These are phyloP conservation scores for Naja naja DNA, from an alignment of 2,113 vertebrate species.

Conservation along the genomic window DNA sequence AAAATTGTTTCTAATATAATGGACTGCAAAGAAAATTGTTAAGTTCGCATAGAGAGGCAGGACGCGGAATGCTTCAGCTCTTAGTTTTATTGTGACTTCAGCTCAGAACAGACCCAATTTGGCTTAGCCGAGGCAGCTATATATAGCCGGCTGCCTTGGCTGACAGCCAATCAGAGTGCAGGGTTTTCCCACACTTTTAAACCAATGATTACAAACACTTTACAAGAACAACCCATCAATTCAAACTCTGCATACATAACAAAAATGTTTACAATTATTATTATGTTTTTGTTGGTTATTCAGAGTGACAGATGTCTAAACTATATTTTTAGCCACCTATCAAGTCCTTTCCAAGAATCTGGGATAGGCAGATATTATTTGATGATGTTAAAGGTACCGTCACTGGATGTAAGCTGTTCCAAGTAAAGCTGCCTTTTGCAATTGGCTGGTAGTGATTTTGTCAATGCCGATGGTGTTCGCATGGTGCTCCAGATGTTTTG, in stretches of 20 bases:
- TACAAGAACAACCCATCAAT: too few relatives aligned
- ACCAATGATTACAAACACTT: too few relatives aligned
- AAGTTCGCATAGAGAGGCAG: too few relatives aligned
- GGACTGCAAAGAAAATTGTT: neutral
- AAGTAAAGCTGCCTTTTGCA: neutral
- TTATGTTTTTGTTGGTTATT: neutral
- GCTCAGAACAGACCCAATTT: too few relatives aligned
- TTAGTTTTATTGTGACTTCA: too few relatives aligned
- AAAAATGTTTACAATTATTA: neutral
- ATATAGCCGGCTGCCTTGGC: too few relatives aligned
- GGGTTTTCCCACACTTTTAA: too few relatives aligned
- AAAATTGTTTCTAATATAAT: neutral
- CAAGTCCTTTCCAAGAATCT: neutral
- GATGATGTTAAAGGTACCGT: neutral
- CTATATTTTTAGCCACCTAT: neutral
- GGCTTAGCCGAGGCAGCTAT: too few relatives aligned
- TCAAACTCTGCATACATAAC: too few relatives aligned
- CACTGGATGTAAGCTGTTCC: neutral
- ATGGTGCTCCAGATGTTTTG: neutral
- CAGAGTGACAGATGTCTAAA: neutral
- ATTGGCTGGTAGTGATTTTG: neutral
- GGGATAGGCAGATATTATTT: neutral
- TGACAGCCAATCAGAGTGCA: too few relatives aligned
- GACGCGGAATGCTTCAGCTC: too few relatives aligned
- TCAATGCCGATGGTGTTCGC: neutral